Evolutionary conservation across 2,888 invertebrate species (phyloP).

Genomic region (Sussaba pulchella): DNA sequence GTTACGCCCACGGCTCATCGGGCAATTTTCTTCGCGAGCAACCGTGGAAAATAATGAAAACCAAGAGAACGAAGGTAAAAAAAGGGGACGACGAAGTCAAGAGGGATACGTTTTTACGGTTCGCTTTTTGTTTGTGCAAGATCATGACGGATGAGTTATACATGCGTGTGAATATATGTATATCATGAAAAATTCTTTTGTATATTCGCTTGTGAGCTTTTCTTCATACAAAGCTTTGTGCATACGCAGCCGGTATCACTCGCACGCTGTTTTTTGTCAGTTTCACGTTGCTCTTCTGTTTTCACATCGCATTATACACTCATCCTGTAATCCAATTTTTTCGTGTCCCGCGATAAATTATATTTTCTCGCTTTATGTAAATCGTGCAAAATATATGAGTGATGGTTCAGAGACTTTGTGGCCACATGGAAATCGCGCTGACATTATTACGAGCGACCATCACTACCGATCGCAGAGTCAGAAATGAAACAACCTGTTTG

Average conservation of each 20-base stretch:
- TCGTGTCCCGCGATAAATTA: no score
- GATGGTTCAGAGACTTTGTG: not conserved
- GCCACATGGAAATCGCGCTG: not conserved
- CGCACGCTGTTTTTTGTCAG: not conserved
- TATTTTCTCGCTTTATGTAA: no score
- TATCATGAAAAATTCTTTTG: not conserved
- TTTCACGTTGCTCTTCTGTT: not conserved
- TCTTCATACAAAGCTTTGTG: not conserved
- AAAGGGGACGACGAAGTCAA: not conserved
- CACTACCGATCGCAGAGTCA: conserved; percentile 7
- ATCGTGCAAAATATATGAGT: no score
- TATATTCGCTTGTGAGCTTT: conserved; percentile 7
- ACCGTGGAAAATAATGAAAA: conserved; percentile 30
- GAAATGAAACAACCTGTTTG: conserved; percentile 9
- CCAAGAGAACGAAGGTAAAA: conserved; percentile 6
- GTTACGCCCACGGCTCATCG: conserved; percentile 57
- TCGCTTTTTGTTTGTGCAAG: conserved; percentile 34
- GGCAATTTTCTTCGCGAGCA: conserved; percentile 54
- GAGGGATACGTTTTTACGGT: conserved; percentile 7
- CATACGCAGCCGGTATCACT: not conserved
- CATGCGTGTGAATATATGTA: no score
- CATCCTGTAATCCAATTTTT: not conserved
- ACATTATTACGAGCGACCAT: no score
- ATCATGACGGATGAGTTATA: no score
- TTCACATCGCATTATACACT: not conserved